Evolutionary conservation across 1,140 invertebrate species (phyloP), one percentile per base, ranked within the genome.

Genomic region (Radopholus similis): DNA sequence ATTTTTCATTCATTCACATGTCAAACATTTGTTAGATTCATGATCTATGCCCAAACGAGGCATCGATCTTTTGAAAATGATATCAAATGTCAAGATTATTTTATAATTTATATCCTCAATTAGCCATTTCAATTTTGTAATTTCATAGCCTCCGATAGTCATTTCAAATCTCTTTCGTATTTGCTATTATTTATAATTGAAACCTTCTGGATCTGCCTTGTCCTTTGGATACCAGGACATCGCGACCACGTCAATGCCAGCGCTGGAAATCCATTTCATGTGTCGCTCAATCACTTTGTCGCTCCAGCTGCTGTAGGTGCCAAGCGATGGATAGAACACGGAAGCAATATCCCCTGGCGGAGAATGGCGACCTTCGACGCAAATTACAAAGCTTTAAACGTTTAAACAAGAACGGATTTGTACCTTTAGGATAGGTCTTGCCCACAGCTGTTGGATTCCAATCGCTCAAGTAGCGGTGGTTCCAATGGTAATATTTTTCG

Each of bases 301-400:
- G 77, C 86, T 80, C 42, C 69, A 66, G 38, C 84, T 85, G 69
- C 84, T 85, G 78, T 86, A 86, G 6, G 83, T 75, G 13, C 85
- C 85, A 13, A 86, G 72, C 40, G 75, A 21, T 30, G 85, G 85
- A 67, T 85, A 86, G 69, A 82, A 86, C 66, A 83, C 84, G 6
- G 85, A 74, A 5, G 83, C 85, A 64, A 86, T 83, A 68, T 86
- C 85, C 60, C 83, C 82, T 32, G 84, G 85, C 2, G 85, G 85
- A 15, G 55, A 42, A 70, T 86, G 56, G 26, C 13, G 72, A 26
- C 32, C 58, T 68, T 35, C 8, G 73, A 15, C 44, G 13, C 73
- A 4, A 13, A 60, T 65, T 23, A 34, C 18, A 6, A 57, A 1
- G 4, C n/a, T n/a, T n/a, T n/a, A 6, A 2, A 5, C 9, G 51